phyloP scores from a whole-genome alignment of 1,140 invertebrate genomes.

The Drosophila nigrodunni region DNA sequence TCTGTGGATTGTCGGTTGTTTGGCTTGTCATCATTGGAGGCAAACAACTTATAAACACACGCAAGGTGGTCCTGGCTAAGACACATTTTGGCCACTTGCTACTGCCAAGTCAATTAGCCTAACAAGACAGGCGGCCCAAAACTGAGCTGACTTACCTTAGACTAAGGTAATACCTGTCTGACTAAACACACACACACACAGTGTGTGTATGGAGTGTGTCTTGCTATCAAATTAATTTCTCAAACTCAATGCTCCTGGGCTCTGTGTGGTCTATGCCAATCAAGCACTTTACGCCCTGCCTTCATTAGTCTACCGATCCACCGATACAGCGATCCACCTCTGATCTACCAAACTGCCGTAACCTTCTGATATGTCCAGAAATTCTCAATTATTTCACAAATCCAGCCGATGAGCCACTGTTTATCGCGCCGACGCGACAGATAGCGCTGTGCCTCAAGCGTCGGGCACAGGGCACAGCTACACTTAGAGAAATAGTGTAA shows the following conservation, averaged over 20 bases:
- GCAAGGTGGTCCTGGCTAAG: constrained; percentile 61
- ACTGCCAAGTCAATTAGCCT: constrained; percentile 73
- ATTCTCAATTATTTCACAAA: neutral
- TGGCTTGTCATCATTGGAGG: constrained; percentile 60
- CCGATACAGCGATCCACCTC: constrained; percentile 8
- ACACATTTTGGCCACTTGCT: constrained; percentile 18
- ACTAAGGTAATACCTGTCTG: constrained; percentile 28
- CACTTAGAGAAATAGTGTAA: neutral
- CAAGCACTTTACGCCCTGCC: constrained; percentile 77
- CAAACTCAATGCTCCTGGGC: constrained; percentile 45
- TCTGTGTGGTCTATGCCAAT: constrained; percentile 82
- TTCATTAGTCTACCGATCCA: constrained; percentile 61
- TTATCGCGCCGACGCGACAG: constrained; percentile 44
- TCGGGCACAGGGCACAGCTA: neutral
- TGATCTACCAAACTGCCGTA: neutral
- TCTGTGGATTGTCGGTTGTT: constrained; percentile 17
- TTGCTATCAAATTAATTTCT: constrained; percentile 68
- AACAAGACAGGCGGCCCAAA: constrained; percentile 72
- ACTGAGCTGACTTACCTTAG: constrained; percentile 26
- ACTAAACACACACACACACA: neutral
- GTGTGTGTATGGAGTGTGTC: constrained; percentile 23
- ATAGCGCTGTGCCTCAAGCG: constrained; percentile 42
- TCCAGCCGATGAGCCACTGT: constrained; percentile 28
- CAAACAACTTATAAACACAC: constrained; percentile 56
- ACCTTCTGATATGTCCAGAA: constrained; percentile 2